Conservation (phyloP, 2,113 vertebrate species). For the Grammomys surdaster region DNA sequence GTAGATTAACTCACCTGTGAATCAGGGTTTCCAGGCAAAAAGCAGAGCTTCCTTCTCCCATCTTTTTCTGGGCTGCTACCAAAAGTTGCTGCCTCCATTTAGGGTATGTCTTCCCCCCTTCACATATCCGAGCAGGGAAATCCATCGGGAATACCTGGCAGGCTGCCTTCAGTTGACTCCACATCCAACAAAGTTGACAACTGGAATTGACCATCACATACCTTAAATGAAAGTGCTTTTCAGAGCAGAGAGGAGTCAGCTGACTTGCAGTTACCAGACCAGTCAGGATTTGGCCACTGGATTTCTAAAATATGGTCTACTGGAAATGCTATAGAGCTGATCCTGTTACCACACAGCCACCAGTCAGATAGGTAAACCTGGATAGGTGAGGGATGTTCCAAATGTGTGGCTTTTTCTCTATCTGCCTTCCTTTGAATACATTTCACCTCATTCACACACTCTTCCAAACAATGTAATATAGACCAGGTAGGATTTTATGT, state of each 20-base stretch:
- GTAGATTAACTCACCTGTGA: neutral
- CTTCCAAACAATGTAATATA: accelerated
- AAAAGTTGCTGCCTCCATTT: neutral
- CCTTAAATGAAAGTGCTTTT: neutral
- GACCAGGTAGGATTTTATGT: neutral
- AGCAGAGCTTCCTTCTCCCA: neutral
- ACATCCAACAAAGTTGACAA: neutral
- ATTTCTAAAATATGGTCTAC: neutral
- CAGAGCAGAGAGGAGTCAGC: neutral
- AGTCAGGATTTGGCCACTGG: neutral
- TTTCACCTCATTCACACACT: too few relatives aligned
- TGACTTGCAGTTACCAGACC: neutral
- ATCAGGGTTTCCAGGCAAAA: neutral
- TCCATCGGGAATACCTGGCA: neutral
- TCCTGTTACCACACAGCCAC: neutral
- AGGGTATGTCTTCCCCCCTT: neutral
- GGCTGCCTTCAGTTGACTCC: neutral
- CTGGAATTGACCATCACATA: neutral
- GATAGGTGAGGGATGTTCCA: neutral
- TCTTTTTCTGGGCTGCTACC: neutral
- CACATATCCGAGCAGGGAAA: neutral
- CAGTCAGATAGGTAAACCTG: accelerated
- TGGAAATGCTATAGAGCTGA: neutral
- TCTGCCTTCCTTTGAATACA: neutral
- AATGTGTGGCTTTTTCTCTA: neutral